A percentile compares a stretch with the other conserved stretches of the same genome.
Evolutionary conservation across 2,113 vertebrate genomes (phyloP).

Genomic region (Tamias sibiricus): DNA sequence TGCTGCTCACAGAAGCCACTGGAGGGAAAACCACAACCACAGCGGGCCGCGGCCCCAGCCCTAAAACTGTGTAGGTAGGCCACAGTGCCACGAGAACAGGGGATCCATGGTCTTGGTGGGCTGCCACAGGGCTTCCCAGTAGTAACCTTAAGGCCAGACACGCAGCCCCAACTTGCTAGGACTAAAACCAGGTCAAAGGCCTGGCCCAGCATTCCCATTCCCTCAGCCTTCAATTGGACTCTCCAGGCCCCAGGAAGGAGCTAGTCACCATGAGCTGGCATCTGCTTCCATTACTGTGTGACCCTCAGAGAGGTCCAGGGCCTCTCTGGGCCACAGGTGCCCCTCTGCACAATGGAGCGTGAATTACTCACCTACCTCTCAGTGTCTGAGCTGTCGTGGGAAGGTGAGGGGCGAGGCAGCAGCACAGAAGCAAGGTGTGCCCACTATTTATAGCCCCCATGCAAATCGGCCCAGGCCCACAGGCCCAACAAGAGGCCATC

Average conservation of each 20-base stretch:
- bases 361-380: not conserved
- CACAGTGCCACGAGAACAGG: not conserved
- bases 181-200: not conserved
- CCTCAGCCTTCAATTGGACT: not conserved
- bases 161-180: not conserved
- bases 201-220: not conserved
- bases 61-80: conserved; percentile 39
- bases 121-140: not conserved
- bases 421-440: conserved; percentile 58
- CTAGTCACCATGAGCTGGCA: not conserved
- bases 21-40: conserved; percentile 73
- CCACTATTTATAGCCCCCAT: conserved; percentile 67
- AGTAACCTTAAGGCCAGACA: not conserved
- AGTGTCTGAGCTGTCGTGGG: not conserved
- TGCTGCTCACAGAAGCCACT: conserved; percentile 51
- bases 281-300: not conserved
- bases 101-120: not conserved
- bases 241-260: not conserved
- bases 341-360: not conserved
- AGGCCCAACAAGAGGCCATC: conserved; percentile 49
- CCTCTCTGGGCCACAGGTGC: not conserved
- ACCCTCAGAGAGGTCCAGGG: not conserved
- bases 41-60: conserved; percentile 20
- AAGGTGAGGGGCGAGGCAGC: not conserved
- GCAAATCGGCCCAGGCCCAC: conserved; percentile 65